phyloP scores from a whole-genome alignment of 2,113 vertebrate genomes.

The Meleagris gallopavo region DNA sequence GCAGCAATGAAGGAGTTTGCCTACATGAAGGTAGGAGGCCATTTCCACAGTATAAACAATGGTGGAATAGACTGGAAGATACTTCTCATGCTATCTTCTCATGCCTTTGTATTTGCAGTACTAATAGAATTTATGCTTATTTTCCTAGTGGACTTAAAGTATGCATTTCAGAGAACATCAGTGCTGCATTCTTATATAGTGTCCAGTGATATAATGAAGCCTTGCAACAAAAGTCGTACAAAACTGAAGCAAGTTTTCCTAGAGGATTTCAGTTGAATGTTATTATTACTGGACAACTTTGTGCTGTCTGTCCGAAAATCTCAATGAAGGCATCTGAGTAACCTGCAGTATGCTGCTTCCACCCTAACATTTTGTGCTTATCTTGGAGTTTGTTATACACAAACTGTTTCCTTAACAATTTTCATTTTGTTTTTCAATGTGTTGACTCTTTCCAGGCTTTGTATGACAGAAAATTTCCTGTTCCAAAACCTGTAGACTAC shows the following conservation, averaged over 20 bases:
- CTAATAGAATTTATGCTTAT: background rate
- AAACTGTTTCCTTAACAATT: background rate
- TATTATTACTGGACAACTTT: background rate
- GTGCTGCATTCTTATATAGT: fast-evolving
- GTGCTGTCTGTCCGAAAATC: too few relatives aligned
- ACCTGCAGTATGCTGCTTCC: background rate
- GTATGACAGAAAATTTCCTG: conserved; percentile 92
- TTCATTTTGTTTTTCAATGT: background rate
- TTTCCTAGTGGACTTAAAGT: background rate
- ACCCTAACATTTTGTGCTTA: background rate
- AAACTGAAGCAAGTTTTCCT: background rate
- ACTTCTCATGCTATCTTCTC: background rate
- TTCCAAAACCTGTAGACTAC: conserved; percentile 95
- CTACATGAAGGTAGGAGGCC: conserved; percentile 92
- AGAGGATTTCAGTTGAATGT: background rate
- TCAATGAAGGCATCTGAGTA: background rate
- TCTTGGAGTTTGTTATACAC: background rate
- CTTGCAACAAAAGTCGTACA: background rate
- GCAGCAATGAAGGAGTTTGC: conserved; percentile 98
- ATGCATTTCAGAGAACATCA: background rate
- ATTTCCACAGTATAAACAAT: background rate
- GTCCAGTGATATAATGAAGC: background rate
- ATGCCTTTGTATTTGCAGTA: background rate
- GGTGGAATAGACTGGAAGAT: background rate
- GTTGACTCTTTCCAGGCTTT: conserved; percentile 81